Percentiles rank a stretch among this genome's conserved stretches.
Conservation (phyloP, 2,797 vertebrate species). For the Poeciliopsis paucimaculata region DNA sequence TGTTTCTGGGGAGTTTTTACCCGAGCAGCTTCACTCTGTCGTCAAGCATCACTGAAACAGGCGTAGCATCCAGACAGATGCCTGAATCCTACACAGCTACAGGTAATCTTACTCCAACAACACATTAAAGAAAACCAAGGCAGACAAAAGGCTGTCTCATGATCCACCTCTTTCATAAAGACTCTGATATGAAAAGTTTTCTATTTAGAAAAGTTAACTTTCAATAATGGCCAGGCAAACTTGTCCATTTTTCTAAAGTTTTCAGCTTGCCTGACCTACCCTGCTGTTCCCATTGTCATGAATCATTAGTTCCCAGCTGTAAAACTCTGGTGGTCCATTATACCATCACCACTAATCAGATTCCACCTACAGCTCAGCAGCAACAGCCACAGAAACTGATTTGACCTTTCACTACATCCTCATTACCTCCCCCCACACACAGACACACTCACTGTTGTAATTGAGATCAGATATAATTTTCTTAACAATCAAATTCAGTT, state of each 20-base stretch:
- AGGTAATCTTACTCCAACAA: conserved; percentile 56
- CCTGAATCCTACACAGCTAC: conserved; percentile 90
- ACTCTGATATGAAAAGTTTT: background rate
- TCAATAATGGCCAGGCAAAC: background rate
- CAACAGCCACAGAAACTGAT: conserved; percentile 59
- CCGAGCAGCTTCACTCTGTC: conserved; percentile 85
- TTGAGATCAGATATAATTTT: conserved; percentile 48
- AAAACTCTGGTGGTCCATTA: conserved; percentile 58
- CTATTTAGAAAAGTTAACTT: background rate
- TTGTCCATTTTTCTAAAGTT: conserved; percentile 6
- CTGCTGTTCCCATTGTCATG: conserved; percentile 44
- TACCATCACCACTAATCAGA: conserved; percentile 55
- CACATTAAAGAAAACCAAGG: background rate
- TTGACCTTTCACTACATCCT: conserved; percentile 62
- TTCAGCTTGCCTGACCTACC: conserved; percentile 12
- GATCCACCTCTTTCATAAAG: no score
- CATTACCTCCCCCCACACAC: conserved; percentile 33
- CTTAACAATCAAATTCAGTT: conserved; percentile 52
- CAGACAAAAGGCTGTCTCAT: background rate
- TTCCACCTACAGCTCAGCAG: conserved; percentile 51
- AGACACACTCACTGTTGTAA: conserved; percentile 37
- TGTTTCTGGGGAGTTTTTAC: conserved; percentile 92
- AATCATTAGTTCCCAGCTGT: conserved; percentile 59
- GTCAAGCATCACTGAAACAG: conserved; percentile 86
- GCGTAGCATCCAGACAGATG: conserved; percentile 78